Conservation (phyloP, 2,888 invertebrate genomes). For the Cantharis lateralis region DNA sequence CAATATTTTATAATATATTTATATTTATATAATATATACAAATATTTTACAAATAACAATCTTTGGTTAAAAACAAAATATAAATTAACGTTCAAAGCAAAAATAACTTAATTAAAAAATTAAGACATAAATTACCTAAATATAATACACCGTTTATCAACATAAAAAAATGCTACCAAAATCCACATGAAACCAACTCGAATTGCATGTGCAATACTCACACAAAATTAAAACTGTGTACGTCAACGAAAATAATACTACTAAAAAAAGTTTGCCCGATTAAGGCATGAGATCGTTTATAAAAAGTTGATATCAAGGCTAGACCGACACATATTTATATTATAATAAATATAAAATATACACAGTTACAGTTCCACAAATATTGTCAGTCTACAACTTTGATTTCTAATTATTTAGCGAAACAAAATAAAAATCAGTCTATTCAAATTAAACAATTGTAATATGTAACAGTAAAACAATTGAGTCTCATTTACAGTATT, state of each 20-base stretch:
- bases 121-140: constrained; percentile 17
- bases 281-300: constrained; percentile 41
- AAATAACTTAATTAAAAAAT: constrained; percentile 22
- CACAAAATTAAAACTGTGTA: constrained; percentile 8
- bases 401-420: constrained; percentile 36
- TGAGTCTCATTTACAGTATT: constrained; percentile 41
- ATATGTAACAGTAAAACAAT: constrained; percentile 23
- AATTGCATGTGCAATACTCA: constrained; percentile 25
- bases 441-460: constrained; percentile 37
- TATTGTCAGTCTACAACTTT: constrained; percentile 32
- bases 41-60: constrained; percentile 55
- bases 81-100: constrained; percentile 41
- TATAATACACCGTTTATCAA: constrained; percentile 12
- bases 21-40: constrained; percentile 47
- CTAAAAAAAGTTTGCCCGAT: constrained; percentile 34
- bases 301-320: constrained; percentile 22
- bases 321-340: constrained; percentile 22
- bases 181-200: constrained; percentile 10
- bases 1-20: constrained; percentile 11
- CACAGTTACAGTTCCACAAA: constrained; percentile 21
- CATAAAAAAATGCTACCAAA: constrained; percentile 8
- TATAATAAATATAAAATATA: constrained; percentile 31
- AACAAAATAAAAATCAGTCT: constrained; percentile 44
- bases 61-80: constrained; percentile 51
- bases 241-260: constrained; percentile 43